Conservation (phyloP, 1,140 invertebrate genomes). For the Lucilia cuprina region DNA sequence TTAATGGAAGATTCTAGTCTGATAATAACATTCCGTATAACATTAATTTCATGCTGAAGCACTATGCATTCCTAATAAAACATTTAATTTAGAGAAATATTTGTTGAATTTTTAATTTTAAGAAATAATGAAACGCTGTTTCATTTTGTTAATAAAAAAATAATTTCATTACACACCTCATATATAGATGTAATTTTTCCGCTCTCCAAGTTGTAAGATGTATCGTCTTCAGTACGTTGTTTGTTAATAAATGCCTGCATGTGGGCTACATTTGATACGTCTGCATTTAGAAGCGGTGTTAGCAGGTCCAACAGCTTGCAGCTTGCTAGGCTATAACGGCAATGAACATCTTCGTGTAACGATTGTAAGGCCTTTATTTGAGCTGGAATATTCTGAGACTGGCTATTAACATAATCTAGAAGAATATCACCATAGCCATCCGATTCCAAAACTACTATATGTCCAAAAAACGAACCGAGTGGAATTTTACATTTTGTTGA, state of each 20-base stretch:
- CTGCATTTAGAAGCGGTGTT: constrained; percentile 76
- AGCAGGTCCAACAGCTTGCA: constrained; percentile 79
- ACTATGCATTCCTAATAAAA: constrained; percentile 74
- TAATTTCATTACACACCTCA: constrained; percentile 66
- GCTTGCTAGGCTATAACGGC: constrained; percentile 83
- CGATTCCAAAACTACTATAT: constrained; percentile 78
- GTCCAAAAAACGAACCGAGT: constrained; percentile 90
- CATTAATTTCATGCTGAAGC: constrained; percentile 81
- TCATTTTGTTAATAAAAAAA: background rate
- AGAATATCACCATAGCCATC: constrained; percentile 68
- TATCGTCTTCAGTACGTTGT: constrained; percentile 68
- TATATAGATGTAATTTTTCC: constrained; percentile 80
- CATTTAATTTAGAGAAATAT: background rate
- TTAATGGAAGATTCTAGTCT: constrained; percentile 70
- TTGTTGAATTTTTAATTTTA: background rate
- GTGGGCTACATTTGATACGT: constrained; percentile 79
- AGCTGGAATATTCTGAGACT: constrained; percentile 45
- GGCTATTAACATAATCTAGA: constrained; percentile 51
- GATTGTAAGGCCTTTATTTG: constrained; percentile 61
- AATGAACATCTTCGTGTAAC: constrained; percentile 79
- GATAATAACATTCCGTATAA: constrained; percentile 75
- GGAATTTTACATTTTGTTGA: constrained; percentile 88
- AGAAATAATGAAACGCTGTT: background rate
- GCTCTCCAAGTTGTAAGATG: constrained; percentile 64
- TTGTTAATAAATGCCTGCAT: constrained; percentile 81